Conservation (phyloP, 2,888 invertebrate species). For the Tineola bisselliella region DNA sequence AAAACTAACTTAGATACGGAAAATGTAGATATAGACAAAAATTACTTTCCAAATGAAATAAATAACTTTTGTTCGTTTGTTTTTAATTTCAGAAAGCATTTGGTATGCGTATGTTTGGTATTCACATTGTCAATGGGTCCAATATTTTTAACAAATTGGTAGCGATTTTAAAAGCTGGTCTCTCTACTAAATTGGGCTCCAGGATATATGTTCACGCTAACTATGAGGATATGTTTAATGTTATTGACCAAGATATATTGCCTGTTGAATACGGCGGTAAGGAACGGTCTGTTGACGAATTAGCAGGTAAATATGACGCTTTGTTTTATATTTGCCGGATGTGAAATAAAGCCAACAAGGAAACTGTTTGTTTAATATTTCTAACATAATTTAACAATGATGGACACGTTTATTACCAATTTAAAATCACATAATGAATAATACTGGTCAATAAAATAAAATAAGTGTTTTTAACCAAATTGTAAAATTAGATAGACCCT, state of each 20-base stretch:
- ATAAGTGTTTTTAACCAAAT: neutral
- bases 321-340: no score
- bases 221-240: conserved; percentile 23
- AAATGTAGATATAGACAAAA: no score
- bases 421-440: no score
- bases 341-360: no score
- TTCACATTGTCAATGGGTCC: conserved; percentile 26
- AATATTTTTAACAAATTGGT: conserved; percentile 25
- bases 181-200: conserved; percentile 24
- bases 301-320: conserved; percentile 22
- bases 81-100: conserved; percentile 24
- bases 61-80: no score
- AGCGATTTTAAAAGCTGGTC: conserved; percentile 22
- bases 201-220: conserved; percentile 24
- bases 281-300: conserved; percentile 21
- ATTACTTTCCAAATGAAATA: neutral
- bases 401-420: no score
- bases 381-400: no score
- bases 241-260: conserved; percentile 23
- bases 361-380: no score
- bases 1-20: no score
- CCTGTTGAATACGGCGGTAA: conserved; percentile 29
- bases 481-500: neutral
- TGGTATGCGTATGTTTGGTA: conserved; percentile 23
- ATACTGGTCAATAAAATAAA: neutral